Base-by-base conservation (phyloP, 2,797 vertebrate species). In the Coregonus sp. region DNA sequence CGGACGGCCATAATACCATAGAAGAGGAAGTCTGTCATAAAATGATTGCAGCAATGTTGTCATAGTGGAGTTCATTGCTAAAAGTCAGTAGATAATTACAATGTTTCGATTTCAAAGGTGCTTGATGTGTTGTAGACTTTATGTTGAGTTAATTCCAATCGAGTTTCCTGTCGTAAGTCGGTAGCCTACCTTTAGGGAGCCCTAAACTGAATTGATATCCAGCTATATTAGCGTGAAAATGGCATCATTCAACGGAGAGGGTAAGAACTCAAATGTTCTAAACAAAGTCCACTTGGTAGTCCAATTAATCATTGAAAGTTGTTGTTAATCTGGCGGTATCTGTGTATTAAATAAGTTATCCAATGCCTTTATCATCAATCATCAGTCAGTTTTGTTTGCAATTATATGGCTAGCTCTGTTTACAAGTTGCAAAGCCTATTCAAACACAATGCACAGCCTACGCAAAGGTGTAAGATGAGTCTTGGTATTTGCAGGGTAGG, bases 161-260 rank as follows among this genome's bases (percentile, higher is more conserved):
- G 50, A 31, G 7, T 72, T 73, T 71, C 80, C 68, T n/a, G 5
- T 54, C 69, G 25, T 25, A 47, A 33, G 69, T 69, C 74, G 18
- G 5, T 29, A 47, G 37, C 71, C 40, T 73, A 40, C 31, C 12
- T 37, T 1, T 12, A n/a, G 70, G 29, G 66, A 76, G 76, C 40
- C 77, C 16, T 69, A 82, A 83, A 82, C 85, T 88, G 85, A 87
- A 85, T 25, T 83, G 66, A 90, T 77, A n/a, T 66, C 4, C 20
- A 52, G 18, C 74, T 73, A 76, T 85, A 78, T 47, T 47, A 47
- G 70, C 66, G 61, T 69, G 61, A 78, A 88, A 81, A 94, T 95
- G 94, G 89, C 92, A 88, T 88, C 93, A 74, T 94, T 91, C 84
- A 89, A 78, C 87, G 67, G 82, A 63, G 91, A 93, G 89, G 93